Evolutionary conservation across 2,797 vertebrate species (phyloP).

Genomic region (Phalloptychus januarius): DNA sequence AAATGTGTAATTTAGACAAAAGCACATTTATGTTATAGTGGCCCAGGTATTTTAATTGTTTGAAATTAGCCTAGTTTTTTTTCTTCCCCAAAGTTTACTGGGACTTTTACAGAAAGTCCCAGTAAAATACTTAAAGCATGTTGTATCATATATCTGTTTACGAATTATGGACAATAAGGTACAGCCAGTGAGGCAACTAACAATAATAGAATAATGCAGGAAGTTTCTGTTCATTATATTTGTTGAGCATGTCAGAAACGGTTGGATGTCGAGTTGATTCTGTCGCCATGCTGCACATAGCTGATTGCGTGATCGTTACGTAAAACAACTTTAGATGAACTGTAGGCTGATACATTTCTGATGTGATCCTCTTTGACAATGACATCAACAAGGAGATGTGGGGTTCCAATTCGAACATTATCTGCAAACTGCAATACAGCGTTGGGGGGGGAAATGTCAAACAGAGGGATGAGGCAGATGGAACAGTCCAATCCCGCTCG

Average conservation of each 20-base stretch:
- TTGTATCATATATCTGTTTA: background rate
- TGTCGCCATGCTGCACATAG: background rate
- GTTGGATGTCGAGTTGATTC: background rate
- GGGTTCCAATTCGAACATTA: background rate
- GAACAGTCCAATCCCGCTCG: background rate
- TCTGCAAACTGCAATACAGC: background rate
- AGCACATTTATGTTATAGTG: no score
- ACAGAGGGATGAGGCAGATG: background rate
- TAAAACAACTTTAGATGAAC: background rate
- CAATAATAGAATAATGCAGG: background rate
- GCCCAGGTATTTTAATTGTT: no score
- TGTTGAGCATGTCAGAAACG: background rate
- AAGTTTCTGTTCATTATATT: background rate
- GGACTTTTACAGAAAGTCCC: no score
- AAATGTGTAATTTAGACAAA: no score
- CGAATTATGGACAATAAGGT: background rate
- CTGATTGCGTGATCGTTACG: background rate
- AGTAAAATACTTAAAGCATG: background rate
- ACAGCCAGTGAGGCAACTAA: background rate
- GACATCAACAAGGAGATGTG: slow-evolving; percentile 6
- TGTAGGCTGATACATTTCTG: background rate
- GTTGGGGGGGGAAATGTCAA: background rate
- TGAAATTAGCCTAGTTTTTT: background rate
- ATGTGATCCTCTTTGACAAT: background rate
- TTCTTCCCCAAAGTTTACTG: no score